Conservation (phyloP, 2,113 vertebrate genomes). For the Thamnophis sirtalis region DNA sequence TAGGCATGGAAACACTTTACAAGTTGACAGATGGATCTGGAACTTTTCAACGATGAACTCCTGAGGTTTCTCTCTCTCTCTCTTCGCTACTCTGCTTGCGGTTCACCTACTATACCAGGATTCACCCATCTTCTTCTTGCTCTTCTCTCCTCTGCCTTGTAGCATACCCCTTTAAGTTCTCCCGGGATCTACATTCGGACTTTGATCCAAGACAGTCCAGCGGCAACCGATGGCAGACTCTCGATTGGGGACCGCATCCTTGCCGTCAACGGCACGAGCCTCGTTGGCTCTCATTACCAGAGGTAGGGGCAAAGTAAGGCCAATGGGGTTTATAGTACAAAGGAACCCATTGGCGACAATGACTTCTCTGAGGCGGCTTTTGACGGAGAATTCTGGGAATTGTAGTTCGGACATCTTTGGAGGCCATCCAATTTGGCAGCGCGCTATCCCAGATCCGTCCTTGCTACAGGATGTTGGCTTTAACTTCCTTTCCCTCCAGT, state of each 20-base stretch:
- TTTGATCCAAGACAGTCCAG: conserved; percentile 87
- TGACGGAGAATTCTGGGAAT: not conserved
- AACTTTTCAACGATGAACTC: too few species aligned
- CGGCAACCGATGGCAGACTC: conserved; percentile 80
- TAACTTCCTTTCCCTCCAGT: not conserved
- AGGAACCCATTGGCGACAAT: not conserved
- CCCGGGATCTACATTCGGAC: conserved; percentile 95
- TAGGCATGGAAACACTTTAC: too few species aligned
- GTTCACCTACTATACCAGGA: fast-evolving
- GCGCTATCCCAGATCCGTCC: not conserved
- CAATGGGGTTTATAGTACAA: not conserved
- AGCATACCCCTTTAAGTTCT: conserved; percentile 88
- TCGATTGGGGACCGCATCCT: conserved; percentile 90
- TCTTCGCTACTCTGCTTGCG: not conserved
- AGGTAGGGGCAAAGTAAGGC: conserved; percentile 70
- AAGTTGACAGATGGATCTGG: not conserved
- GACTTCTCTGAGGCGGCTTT: not conserved
- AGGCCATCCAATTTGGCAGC: not conserved
- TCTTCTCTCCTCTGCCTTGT: not conserved
- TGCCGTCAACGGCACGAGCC: conserved; percentile 88
- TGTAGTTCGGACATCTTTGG: not conserved
- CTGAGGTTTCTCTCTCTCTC: not conserved
- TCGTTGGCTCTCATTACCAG: conserved; percentile 89
- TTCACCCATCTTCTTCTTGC: not conserved
- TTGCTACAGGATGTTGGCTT: not conserved